Evolutionary conservation across 1,140 invertebrate species (phyloP).

Genomic region (Hesperophylax magnus): DNA sequence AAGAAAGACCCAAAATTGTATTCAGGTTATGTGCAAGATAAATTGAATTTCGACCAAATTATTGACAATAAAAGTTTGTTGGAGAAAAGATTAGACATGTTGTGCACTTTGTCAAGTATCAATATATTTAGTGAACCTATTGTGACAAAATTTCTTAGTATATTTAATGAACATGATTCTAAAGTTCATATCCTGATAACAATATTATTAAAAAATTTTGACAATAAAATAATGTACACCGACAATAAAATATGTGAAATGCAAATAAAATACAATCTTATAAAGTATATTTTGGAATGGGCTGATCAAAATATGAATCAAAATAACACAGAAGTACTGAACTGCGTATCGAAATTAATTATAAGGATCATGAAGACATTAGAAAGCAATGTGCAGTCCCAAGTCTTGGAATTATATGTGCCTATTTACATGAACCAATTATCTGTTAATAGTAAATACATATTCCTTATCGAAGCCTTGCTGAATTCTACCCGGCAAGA

Average conservation of each 20-base stretch:
- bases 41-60: conserved; percentile 54
- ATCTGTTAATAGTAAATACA: conserved; percentile 59
- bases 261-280: conserved; percentile 46
- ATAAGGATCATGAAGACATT: conserved; percentile 63
- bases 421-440: conserved; percentile 59
- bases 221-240: conserved; percentile 33
- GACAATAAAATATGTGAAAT: conserved; percentile 45
- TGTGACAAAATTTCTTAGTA: conserved; percentile 34
- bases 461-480: conserved; percentile 65
- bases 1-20: conserved; percentile 64
- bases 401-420: conserved; percentile 61
- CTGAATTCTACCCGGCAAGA: conserved; percentile 61
- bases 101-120: conserved; percentile 46
- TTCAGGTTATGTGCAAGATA: conserved; percentile 60
- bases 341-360: conserved; percentile 62
- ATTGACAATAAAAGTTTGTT: conserved; percentile 42
- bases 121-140: conserved; percentile 40
- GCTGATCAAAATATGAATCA: conserved; percentile 56
- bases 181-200: conserved; percentile 19
- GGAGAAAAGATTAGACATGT: conserved; percentile 42
- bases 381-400: conserved; percentile 61
- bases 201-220: conserved; percentile 39
- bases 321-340: conserved; percentile 57
- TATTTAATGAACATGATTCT: conserved; percentile 31
- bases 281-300: conserved; percentile 29